phyloP scores from a whole-genome alignment of 1,140 invertebrate genomes.

The Ceratosolen fusciceps region DNA sequence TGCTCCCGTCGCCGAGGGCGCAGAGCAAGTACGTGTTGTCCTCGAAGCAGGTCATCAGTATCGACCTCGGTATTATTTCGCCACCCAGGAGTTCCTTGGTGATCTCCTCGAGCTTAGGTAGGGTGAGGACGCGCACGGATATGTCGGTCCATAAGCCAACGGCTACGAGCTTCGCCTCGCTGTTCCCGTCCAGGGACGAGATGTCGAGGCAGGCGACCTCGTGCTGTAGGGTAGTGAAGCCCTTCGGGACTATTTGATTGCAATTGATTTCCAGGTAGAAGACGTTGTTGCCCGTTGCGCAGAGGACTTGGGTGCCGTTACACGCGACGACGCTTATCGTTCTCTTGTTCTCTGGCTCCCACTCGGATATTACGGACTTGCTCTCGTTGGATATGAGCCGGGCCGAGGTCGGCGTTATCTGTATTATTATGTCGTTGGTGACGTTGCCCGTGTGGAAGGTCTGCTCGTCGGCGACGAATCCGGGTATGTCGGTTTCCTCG shows the following conservation, averaged over 20 bases:
- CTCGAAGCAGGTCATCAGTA: conserved; percentile 95
- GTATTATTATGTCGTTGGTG: conserved; percentile 83
- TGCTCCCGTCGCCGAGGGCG: conserved; percentile 96
- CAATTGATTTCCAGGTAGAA: conserved; percentile 89
- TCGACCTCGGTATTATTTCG: conserved; percentile 96
- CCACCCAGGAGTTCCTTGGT: conserved; percentile 91
- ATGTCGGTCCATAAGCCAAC: conserved; percentile 99
- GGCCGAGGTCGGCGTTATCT: conserved; percentile 83
- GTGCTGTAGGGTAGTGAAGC: conserved; percentile 83
- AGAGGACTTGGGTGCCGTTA: conserved; percentile 86
- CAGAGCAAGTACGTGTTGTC: conserved; percentile 91
- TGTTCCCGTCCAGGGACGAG: conserved; percentile 80
- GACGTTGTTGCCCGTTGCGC: conserved; percentile 89
- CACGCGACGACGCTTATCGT: conserved; percentile 92
- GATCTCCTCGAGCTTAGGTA: conserved; percentile 85
- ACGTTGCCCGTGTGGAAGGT: conserved; percentile 96
- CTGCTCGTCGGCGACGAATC: conserved; percentile 91
- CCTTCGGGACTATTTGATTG: conserved; percentile 77
- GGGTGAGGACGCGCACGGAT: conserved; percentile 85
- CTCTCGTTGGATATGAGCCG: conserved; percentile 78
- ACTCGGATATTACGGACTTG: conserved; percentile 81
- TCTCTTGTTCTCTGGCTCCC: conserved; percentile 82
- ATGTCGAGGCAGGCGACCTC: conserved; percentile 98
- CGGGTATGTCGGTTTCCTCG: conserved; percentile 93
- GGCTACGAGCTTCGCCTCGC: conserved; percentile 83